These are phyloP conservation scores for Plodia interpunctella DNA, from an alignment of 1,140 invertebrate species.

Conservation along the genomic window DNA sequence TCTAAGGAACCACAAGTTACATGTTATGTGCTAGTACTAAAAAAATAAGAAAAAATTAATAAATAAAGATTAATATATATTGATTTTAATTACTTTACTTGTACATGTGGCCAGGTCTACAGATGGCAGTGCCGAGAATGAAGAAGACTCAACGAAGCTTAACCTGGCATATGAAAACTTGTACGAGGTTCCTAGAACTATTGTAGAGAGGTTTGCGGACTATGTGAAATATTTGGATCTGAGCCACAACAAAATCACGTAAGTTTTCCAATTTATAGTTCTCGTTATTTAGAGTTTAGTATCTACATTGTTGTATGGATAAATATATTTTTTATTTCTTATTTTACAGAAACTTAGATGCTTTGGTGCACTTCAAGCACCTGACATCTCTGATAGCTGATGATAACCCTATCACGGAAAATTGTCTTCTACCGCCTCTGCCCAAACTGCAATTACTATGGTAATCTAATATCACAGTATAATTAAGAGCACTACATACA, in stretches of 20 bases:
- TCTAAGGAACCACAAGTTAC: too few relatives aligned
- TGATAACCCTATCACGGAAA: constrained; percentile 82
- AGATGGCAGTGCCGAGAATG: constrained; percentile 42
- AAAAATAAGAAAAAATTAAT: too few relatives aligned
- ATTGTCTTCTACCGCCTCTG: constrained; percentile 82
- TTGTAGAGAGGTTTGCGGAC: constrained; percentile 76
- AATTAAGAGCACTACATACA: too few relatives aligned
- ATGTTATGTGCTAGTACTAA: too few relatives aligned
- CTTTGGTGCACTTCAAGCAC: constrained; percentile 81
- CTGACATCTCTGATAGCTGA: constrained; percentile 86
- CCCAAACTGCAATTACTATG: constrained; percentile 84
- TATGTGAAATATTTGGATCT: constrained; percentile 81
- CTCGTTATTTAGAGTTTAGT: too few relatives aligned
- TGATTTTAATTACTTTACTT: too few relatives aligned
- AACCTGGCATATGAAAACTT: constrained; percentile 79
- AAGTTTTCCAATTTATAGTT: constrained; percentile 41
- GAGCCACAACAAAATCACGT: constrained; percentile 85
- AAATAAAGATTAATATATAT: too few relatives aligned
- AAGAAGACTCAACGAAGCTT: constrained; percentile 68
- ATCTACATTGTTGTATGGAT: too few relatives aligned
- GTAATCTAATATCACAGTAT: constrained; percentile 44
- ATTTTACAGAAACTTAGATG: constrained; percentile 81
- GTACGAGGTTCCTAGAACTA: constrained; percentile 77
- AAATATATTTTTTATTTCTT: neutral
- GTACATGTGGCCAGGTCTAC: constrained; percentile 29